phyloP scores from a whole-genome alignment of 2,888 invertebrate species.

The Neoascia interrupta region DNA sequence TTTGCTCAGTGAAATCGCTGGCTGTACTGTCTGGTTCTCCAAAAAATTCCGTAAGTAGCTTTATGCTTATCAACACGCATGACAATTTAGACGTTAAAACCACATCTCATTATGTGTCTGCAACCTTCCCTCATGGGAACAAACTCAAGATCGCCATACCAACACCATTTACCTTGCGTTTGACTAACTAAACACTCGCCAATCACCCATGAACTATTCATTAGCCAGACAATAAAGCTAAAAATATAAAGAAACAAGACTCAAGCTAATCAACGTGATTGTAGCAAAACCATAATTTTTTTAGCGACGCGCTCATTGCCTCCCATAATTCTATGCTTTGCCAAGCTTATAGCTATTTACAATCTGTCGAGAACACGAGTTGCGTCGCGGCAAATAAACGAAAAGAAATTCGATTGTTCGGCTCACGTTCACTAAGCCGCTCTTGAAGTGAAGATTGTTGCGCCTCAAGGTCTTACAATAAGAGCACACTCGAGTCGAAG shows the following conservation, averaged over 20 bases:
- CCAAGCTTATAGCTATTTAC: neutral
- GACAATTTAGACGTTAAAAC: constrained; percentile 39
- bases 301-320: neutral
- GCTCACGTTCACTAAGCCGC: constrained; percentile 35
- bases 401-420: constrained; percentile 6
- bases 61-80: neutral
- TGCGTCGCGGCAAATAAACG: neutral
- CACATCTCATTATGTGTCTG: constrained; percentile 21
- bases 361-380: constrained; percentile 27
- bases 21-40: no score
- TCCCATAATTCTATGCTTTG: neutral
- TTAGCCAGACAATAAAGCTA: constrained; percentile 2
- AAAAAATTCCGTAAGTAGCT: constrained; percentile 3
- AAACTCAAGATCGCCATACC: constrained; percentile 54
- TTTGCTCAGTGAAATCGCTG: no score
- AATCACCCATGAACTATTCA: constrained; percentile 17
- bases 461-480: constrained; percentile 15
- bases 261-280: constrained; percentile 11
- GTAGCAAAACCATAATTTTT: constrained; percentile 2
- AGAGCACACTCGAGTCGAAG: neutral
- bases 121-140: constrained; percentile 40
- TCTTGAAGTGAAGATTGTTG: neutral
- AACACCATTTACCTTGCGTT: constrained; percentile 17
- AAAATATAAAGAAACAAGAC: neutral
- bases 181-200: neutral